Percentiles rank a stretch among this genome's conserved stretches.
These are phyloP conservation scores for Nyctalus aviator DNA, from an alignment of 2,797 vertebrate species.

Conservation along the genomic window DNA sequence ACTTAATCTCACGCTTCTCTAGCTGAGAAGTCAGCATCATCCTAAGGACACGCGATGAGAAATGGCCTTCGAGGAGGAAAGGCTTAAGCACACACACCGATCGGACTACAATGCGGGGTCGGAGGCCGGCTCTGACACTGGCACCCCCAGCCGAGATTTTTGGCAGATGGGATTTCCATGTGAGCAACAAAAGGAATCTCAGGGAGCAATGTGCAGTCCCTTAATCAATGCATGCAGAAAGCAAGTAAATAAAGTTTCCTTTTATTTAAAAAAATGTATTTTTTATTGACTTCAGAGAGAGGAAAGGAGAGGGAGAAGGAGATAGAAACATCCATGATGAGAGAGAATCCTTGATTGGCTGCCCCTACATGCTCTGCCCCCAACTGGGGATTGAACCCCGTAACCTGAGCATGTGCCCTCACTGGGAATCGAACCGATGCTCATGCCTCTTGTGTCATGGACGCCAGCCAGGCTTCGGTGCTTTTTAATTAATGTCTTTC, in stretches of 20 bases:
- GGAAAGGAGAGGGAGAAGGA: background rate
- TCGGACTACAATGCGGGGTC: background rate
- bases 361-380: background rate
- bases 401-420: too few species aligned
- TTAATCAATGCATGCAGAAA: background rate
- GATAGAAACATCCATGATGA: background rate
- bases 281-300: background rate
- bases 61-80: background rate
- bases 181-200: slow-evolving; percentile 46
- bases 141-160: background rate
- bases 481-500: background rate
- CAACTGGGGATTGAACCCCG: background rate
- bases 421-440: background rate
- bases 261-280: background rate
- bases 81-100: slow-evolving; percentile 16
- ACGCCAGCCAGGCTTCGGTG: background rate
- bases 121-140: background rate
- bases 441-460: too few species aligned
- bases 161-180: slow-evolving; percentile 35
- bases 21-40: slow-evolving; percentile 37
- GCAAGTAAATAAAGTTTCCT: slow-evolving; percentile 22
- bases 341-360: background rate
- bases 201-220: slow-evolving; percentile 38
- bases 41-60: slow-evolving; percentile 26
- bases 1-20: background rate